phyloP scores from a whole-genome alignment of 2,888 invertebrate genomes.

The Caenorhabditis sp. region DNA sequence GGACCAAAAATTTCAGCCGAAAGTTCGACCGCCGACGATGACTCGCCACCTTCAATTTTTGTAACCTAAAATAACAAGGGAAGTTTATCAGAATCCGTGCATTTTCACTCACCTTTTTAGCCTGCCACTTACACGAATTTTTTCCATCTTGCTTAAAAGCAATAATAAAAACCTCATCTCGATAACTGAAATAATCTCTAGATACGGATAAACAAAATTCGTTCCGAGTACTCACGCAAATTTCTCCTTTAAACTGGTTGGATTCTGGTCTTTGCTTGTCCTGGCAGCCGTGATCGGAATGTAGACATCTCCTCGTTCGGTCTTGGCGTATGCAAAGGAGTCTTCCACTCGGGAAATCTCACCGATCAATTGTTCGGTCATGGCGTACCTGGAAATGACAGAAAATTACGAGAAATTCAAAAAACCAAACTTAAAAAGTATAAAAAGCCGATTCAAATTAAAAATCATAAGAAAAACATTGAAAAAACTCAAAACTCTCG shows the following conservation, averaged over 20 bases:
- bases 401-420: not conserved
- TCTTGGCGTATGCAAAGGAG: conserved; percentile 27
- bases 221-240: conserved; percentile 5
- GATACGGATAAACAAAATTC: not conserved
- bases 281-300: conserved; percentile 24
- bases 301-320: conserved; percentile 27
- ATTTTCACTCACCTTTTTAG: conserved; percentile 3
- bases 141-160: conserved; percentile 2
- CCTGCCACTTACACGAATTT: conserved; percentile 11
- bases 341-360: conserved; percentile 32
- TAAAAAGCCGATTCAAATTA: too few species aligned
- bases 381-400: not conserved
- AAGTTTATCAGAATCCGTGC: not conserved
- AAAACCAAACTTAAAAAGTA: too few species aligned
- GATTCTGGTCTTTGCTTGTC: not conserved
- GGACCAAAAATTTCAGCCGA: conserved; percentile 1
- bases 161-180: not conserved
- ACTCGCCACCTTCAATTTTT: not conserved
- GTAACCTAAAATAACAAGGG: not conserved
- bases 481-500: too few species aligned
- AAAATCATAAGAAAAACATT: too few species aligned
- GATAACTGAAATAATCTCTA: conserved; percentile 8
- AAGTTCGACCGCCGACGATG: not conserved
- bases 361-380: conserved; percentile 10
- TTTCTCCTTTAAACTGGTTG: conserved; percentile 8